Evolutionary conservation across 2,797 vertebrate genomes (phyloP).

Genomic region (Clarias platycephalus): DNA sequence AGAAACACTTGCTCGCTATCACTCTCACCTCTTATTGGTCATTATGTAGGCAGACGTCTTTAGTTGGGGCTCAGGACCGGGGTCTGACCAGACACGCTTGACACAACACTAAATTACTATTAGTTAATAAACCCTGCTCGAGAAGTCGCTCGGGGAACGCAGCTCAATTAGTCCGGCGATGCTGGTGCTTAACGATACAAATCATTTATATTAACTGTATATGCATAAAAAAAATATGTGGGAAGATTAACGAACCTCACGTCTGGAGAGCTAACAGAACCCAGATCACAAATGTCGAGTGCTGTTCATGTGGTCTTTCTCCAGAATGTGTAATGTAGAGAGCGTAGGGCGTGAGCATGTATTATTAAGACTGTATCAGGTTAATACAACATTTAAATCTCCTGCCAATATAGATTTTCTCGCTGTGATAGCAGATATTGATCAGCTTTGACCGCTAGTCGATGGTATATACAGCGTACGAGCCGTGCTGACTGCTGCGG

Average conservation of each 20-base stretch:
- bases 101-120: not conserved
- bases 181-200: not conserved
- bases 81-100: not conserved
- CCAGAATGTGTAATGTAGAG: not conserved
- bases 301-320: not conserved
- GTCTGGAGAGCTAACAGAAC: not conserved
- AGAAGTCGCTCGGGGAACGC: not conserved
- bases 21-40: not conserved
- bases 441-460: constrained; percentile 45
- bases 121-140: not conserved
- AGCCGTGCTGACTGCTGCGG: constrained; percentile 42
- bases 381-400: constrained; percentile 23
- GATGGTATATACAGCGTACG: constrained; percentile 28
- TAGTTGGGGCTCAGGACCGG: too few relatives aligned
- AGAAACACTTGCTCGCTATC: not conserved
- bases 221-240: not conserved
- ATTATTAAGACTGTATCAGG: constrained; percentile 27
- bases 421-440: constrained; percentile 30
- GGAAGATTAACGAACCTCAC: not conserved
- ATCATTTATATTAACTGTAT: too few relatives aligned
- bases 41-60: not conserved
- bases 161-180: not conserved
- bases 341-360: not conserved
- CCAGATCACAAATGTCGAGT: not conserved
- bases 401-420: constrained; percentile 35